These are phyloP conservation scores for Odontomachus brunneus DNA, from an alignment of 1,140 invertebrate species.

Conservation along the genomic window DNA sequence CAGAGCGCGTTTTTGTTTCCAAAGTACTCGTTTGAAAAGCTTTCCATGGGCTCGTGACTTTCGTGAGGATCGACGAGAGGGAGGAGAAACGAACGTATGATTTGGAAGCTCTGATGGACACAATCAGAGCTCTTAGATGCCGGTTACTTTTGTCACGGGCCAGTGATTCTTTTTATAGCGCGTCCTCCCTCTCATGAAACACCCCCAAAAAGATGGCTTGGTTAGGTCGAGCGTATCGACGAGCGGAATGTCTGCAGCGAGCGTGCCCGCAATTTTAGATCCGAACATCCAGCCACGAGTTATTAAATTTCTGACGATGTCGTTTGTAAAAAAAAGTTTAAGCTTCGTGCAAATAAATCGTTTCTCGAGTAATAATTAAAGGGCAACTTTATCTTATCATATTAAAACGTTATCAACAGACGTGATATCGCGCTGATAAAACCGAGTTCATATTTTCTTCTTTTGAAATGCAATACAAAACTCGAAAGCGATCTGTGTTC, in stretches of 20 bases:
- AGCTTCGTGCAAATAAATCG: too few species aligned
- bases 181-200: not conserved
- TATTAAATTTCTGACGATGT: not conserved
- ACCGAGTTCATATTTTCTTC: too few species aligned
- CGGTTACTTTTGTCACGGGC: slow-evolving; percentile 58
- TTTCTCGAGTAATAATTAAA: too few species aligned
- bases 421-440: too few species aligned
- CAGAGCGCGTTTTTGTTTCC: not conserved
- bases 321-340: too few species aligned
- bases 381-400: too few species aligned
- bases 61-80: too few species aligned
- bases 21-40: not conserved
- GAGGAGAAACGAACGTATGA: not conserved
- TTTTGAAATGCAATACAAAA: too few species aligned
- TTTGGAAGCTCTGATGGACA: slow-evolving; percentile 11
- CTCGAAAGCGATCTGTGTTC: too few species aligned
- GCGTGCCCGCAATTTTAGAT: slow-evolving; percentile 52
- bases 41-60: not conserved
- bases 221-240: slow-evolving; percentile 24
- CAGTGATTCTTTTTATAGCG: slow-evolving; percentile 56
- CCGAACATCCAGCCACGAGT: not conserved
- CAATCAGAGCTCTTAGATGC: slow-evolving; percentile 63
- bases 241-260: slow-evolving; percentile 19
- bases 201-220: slow-evolving; percentile 12
- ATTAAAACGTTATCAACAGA: too few species aligned